These are phyloP conservation scores for Diorhabda sublineata DNA, from an alignment of 1,140 invertebrate species.

Conservation along the genomic window DNA sequence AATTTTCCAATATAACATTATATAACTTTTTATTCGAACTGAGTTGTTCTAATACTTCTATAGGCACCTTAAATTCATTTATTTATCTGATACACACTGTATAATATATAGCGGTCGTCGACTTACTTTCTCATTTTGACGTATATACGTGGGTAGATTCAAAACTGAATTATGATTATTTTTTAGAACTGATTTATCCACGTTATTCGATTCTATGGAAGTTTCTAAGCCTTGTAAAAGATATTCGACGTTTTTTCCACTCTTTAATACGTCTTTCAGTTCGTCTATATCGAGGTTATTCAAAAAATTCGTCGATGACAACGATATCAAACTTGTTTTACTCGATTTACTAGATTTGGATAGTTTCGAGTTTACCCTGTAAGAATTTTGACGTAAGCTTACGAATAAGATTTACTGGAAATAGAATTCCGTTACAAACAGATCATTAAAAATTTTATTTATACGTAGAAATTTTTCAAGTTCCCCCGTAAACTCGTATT, in stretches of 20 bases:
- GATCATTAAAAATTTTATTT: neutral
- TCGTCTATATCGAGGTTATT: slow-evolving; percentile 52
- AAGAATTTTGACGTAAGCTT: neutral
- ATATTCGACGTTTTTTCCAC: slow-evolving; percentile 61
- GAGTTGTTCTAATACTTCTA: slow-evolving; percentile 61
- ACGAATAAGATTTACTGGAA: neutral
- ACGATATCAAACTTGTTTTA: slow-evolving; percentile 43
- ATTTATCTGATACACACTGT: neutral
- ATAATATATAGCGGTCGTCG: neutral
- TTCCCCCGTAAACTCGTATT: too few species aligned
- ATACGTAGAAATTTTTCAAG: too few species aligned
- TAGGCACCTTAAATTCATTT: slow-evolving; percentile 54
- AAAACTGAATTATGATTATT: slow-evolving; percentile 57
- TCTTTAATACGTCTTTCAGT: slow-evolving; percentile 60
- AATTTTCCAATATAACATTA: slow-evolving; percentile 68
- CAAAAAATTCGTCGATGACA: slow-evolving; percentile 34
- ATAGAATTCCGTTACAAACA: neutral
- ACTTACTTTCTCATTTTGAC: slow-evolving; percentile 62
- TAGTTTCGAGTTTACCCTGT: slow-evolving; percentile 22
- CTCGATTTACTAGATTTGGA: slow-evolving; percentile 35
- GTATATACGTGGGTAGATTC: slow-evolving; percentile 70
- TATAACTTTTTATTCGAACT: slow-evolving; percentile 62
- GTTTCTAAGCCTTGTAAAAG: slow-evolving; percentile 61
- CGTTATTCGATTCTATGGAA: slow-evolving; percentile 46
- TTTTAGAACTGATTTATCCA: slow-evolving; percentile 36